Base-by-base conservation (phyloP, 2,113 vertebrate species). In the Ptilorrhoa leucosticta region DNA sequence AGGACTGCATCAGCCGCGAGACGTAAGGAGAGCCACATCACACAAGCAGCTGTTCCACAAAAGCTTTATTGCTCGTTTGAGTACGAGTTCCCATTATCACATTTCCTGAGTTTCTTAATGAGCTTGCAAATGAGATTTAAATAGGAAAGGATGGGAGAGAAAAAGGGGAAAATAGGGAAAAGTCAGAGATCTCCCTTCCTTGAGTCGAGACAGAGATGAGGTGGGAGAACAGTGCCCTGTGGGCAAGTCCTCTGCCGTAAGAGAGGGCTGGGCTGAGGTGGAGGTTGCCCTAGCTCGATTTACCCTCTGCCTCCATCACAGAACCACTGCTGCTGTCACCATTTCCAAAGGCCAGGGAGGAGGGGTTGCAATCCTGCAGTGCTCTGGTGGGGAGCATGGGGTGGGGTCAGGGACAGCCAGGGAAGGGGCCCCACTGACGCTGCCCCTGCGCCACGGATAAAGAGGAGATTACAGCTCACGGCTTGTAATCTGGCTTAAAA, bases 21-120 rank as follows among this genome's bases (percentile, higher is more conserved):
- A 93, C 9, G 23, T 56, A 95, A 93, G 22, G 7, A 85, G 87
- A 89, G 82, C 93, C 94, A 85, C 91, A 95, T 90, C 95, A 79
- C 94, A 87, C 91, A 14, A 94, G 94, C 97, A 97, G 97, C 96
- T 97, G 97, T 77, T 97, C 96, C 2, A 93, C 96, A 95, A 90
- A 95, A 89, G 94, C 96, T 96, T 97, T 97, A 97, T 96, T 97
- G 95, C 96, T 94, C 66, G 63, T 94, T 96, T 95, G 94, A 47
- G 6, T 96, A 94, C 1, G 24, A 94, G 90, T 30, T 91, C 94
- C 93, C 94, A 95, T 91, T 79, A 94, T 88, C 86, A 12, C 96
- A 97, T 95, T 97, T 95, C 95, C 90, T 84, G 70, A 90, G 93
- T 93, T 93, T 45, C 93, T 93, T 97, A 97, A 97, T 92, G 96